Conservation (phyloP, 92 coral and sea anemone species). For the Desmophyllum pertusum region DNA sequence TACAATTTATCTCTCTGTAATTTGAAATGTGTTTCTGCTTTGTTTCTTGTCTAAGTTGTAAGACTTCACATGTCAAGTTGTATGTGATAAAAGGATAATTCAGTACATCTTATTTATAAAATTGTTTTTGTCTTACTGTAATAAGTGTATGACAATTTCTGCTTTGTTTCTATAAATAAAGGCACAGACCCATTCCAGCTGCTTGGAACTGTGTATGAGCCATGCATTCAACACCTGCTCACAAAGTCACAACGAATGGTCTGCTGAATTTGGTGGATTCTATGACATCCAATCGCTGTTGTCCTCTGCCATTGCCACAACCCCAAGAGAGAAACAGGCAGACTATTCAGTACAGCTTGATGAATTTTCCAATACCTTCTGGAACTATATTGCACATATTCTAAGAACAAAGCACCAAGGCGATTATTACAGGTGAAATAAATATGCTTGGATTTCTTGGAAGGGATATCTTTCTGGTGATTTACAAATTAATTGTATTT, state of each 20-base stretch:
- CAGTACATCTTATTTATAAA: too few relatives aligned
- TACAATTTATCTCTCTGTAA: too few relatives aligned
- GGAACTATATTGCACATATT: constrained; percentile 45
- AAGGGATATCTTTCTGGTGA: too few relatives aligned
- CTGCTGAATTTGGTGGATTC: constrained; percentile 6
- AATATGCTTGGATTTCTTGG: too few relatives aligned
- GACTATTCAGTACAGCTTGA: constrained; percentile 11
- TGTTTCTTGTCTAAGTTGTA: too few relatives aligned
- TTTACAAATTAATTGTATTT: too few relatives aligned
- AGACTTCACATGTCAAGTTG: too few relatives aligned
- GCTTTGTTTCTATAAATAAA: too few relatives aligned
- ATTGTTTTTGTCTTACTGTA: too few relatives aligned
- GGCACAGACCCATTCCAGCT: constrained; percentile 42
- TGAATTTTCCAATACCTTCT: constrained; percentile 11
- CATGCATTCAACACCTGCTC: constrained; percentile 45
- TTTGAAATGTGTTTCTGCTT: too few relatives aligned
- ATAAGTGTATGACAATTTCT: too few relatives aligned
- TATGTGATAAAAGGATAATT: too few relatives aligned
- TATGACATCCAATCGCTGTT: constrained; percentile 15
- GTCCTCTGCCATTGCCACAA: neutral
- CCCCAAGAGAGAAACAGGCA: neutral
- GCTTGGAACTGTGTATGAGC: constrained; percentile 41
- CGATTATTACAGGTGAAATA: constrained; percentile 45
- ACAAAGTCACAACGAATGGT: constrained; percentile 7
- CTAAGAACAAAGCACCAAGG: constrained; percentile 60